Evolutionary conservation across 2,888 invertebrate species (phyloP), one percentile per base, ranked within the genome.

Genomic region (Eupithecia insigniata): DNA sequence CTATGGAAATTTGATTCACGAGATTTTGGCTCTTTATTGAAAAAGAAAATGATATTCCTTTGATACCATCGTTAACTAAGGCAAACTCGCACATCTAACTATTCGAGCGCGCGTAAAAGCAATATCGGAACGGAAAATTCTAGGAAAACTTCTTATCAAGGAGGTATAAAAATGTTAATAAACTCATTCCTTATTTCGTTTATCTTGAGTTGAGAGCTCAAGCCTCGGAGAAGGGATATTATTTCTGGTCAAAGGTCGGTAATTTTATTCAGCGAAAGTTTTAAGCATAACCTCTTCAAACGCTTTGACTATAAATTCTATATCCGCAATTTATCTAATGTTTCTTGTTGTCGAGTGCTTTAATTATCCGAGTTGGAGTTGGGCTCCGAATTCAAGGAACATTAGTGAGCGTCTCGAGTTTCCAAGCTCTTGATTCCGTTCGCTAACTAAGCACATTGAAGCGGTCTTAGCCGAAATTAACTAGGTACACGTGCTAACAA

Each of bases 1-100:
- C 76, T 73, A 77, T 79, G 81, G 79, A 81, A 80, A 81, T 79
- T 79, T 79, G 79, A 81, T 80, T 77, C 79, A 75, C 75, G 80
- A 79, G 77, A 79, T 79, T 79, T 76, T 71, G 75, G 75, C 74
- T 71, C 76, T 78, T 79, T 79, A 80, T 78, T 80, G 77, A 79
- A 80, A 79, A 79, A 77, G 76, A 80, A 78, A 80, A 78, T 76
- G 75, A 79, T 80, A 78, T 80, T 76, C 77, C 75, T 81, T 79
- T 78, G 76, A 76, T 79, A 78, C 69, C 66, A 70, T 77, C 76
- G 78, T 74, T 79, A 78, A 76, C 71, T 74, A 62, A 74, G 75
- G 73, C 72, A 74, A 76, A 78, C 69, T 76, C 73, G 65, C 74
- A 68, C 74, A 77, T 74, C 70, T 70, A 78, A 78, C 77, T 78